These are phyloP conservation scores for Thalassoma bifasciatum DNA, from an alignment of 2,113 vertebrate species.

Conservation along the genomic window DNA sequence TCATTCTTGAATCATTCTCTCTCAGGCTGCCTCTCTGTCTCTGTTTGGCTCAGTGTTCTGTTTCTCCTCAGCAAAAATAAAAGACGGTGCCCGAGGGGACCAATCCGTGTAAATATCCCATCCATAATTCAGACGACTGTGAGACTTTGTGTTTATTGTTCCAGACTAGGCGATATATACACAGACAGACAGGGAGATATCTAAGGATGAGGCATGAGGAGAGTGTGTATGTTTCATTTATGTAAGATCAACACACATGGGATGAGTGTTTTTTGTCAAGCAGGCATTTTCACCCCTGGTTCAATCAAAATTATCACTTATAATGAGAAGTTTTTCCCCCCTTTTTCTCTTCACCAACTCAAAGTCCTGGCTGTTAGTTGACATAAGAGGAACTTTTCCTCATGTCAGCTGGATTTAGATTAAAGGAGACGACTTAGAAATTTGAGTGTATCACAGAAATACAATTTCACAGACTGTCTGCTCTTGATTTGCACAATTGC, in stretches of 20 bases:
- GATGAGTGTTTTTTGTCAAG: not conserved
- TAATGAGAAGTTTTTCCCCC: slow-evolving; percentile 1
- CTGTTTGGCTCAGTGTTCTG: slow-evolving; percentile 21
- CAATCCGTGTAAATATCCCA: slow-evolving; percentile 64
- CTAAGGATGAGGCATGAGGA: not conserved
- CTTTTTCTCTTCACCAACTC: not conserved
- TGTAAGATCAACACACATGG: not conserved
- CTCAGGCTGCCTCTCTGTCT: slow-evolving; percentile 16
- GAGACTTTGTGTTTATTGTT: slow-evolving; percentile 48
- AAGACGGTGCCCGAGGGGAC: slow-evolving; percentile 40
- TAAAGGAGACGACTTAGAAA: not conserved
- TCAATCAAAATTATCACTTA: not conserved
- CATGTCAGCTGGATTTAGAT: not conserved
- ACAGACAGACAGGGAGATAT: slow-evolving; percentile 39
- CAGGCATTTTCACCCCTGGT: not conserved
- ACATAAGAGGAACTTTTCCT: not conserved
- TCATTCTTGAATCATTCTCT: slow-evolving; percentile 20
- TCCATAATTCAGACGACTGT: slow-evolving; percentile 65
- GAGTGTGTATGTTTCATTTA: slow-evolving; percentile 8
- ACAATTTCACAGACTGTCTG: slow-evolving; percentile 13
- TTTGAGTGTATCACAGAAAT: not conserved
- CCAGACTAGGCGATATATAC: slow-evolving; percentile 35
- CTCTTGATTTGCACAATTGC: not conserved
- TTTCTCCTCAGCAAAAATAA: slow-evolving; percentile 45
- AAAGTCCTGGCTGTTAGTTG: not conserved